Evolutionary conservation across 2,113 vertebrate genomes (phyloP).

Genomic region (Merops nubicus): DNA sequence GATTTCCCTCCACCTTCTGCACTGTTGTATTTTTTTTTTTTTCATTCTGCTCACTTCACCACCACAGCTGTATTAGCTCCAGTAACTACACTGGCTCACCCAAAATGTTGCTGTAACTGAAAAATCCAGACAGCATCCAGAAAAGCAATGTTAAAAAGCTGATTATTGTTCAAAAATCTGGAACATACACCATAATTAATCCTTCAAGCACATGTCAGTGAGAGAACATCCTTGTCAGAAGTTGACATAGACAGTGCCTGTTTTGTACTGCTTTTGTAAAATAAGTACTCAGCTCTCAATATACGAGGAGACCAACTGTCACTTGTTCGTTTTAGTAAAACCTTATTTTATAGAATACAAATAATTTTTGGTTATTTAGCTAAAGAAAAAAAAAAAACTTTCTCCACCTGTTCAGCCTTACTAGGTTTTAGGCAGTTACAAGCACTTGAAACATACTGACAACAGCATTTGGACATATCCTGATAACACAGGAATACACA

Average conservation of each 20-base stretch:
- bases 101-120: neutral
- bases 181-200: neutral
- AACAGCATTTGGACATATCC: neutral
- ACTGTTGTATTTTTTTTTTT: neutral
- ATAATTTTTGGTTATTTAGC: neutral
- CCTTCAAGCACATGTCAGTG: fast-evolving
- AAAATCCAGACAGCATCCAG: neutral
- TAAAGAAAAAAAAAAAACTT: neutral
- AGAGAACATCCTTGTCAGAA: neutral
- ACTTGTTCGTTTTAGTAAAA: neutral
- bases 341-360: neutral
- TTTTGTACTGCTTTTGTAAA: neutral
- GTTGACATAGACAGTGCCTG: neutral
- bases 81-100: neutral
- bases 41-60: neutral
- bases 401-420: neutral
- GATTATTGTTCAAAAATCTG: neutral
- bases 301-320: neutral
- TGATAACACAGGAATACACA: neutral
- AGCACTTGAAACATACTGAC: neutral
- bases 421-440: neutral
- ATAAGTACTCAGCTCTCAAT: neutral
- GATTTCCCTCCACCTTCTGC: too few relatives aligned
- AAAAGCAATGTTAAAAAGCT: neutral
- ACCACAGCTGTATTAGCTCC: neutral